These are phyloP conservation scores for Vespertilio murinus DNA, from an alignment of 2,797 vertebrate genomes.

Conservation along the genomic window DNA sequence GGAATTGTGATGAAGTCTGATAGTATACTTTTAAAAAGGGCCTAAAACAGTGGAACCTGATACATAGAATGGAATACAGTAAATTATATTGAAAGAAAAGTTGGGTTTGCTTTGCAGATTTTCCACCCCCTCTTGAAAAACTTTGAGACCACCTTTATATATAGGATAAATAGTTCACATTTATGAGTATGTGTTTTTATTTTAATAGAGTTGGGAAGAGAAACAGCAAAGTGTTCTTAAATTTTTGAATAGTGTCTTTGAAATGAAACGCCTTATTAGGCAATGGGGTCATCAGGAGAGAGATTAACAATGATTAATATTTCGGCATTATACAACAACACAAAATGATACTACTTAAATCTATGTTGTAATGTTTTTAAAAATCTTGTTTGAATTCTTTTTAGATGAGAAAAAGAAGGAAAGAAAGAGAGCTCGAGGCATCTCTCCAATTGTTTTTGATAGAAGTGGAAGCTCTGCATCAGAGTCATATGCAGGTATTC, in stretches of 20 bases:
- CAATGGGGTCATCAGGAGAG: not conserved
- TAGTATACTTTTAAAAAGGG: not conserved
- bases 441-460: constrained; percentile 93
- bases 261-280: not conserved
- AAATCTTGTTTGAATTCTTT: constrained; percentile 67
- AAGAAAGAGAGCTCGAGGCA: constrained; percentile 91
- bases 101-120: not conserved
- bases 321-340: not conserved
- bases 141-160: not conserved
- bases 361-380: constrained; percentile 16
- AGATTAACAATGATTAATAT: not conserved
- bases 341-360: not conserved
- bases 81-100: constrained; percentile 25
- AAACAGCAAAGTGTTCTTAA: not conserved
- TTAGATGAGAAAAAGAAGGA: constrained; percentile 92
- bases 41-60: not conserved
- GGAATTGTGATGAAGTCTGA: not conserved
- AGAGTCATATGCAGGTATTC: constrained; percentile 92
- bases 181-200: constrained; percentile 8
- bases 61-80: not conserved
- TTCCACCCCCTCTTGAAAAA: not conserved
- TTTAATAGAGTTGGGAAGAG: not conserved
- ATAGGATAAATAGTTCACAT: not conserved
- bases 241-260: constrained; percentile 16
- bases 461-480: constrained; percentile 94